Evolutionary conservation across 2,888 invertebrate genomes (phyloP), one percentile per base, ranked within the genome.

Genomic region (Sarcophaga caerulescens): DNA sequence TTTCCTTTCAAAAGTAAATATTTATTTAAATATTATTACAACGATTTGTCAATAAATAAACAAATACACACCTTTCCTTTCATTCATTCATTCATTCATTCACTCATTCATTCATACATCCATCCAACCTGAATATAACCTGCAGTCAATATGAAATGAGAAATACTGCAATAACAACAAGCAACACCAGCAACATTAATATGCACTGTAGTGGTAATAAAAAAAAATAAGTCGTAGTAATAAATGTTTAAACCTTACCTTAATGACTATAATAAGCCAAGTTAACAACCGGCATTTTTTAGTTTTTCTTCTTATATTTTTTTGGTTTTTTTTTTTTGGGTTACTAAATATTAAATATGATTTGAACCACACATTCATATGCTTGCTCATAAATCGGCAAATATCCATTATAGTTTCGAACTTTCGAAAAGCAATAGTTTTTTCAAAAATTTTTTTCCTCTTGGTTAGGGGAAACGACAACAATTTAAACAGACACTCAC

Each of bases 251-350:
- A 76, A 84, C 35, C 84, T 84, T 84, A 86, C 81, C 84, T 86
- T 81, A 86, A 86, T 86, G 78, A 86, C 84, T 84, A 59, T 84
- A 86, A 86, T 86, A 84, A 86, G 81, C 81, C 75, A 25, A 78
- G 47, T 70, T 81, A 84, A 84, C 74, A 84, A 81, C 78, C 81
- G 73, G 59, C 21, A 76, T 84, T 62, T 75, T 73, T 25, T 60
- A 44, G 35, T 19, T 76, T 65, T 74, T 11, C 25, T 25, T 60
- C n/a, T 73, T 44, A 60, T 73, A 23, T 19, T 57, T 57, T 52
- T 71, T 57, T 65, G 62, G 44, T 73, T 74, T 45, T 19, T 57
- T 59, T 57, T 71, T 65, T 65, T 71, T 44, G 4, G 0, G 21
- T 60, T 19, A n/a, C 47, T 65, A 62, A 57, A 70, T 77, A 80